Base-by-base conservation (phyloP, 2,888 invertebrate species). In the Stenodema calcarata region DNA sequence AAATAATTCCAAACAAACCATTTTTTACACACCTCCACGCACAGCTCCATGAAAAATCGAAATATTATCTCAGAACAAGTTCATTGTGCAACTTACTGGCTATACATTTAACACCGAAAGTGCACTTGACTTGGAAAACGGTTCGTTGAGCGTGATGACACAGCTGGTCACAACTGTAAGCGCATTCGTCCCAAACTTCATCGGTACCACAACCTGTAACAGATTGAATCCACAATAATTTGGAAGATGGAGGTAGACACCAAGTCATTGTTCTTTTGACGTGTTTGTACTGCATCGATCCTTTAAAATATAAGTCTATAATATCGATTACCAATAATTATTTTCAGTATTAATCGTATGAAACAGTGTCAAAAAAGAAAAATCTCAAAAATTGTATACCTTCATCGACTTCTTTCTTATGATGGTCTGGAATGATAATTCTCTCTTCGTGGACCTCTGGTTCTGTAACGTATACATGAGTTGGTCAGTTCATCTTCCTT, bases 111-210 rank as follows among this genome's bases (percentile, higher is more conserved):
- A 89, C 88, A 1, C 88, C 89, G n/a, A 88, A 89, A 7, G 87
- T 87, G 86, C 92, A 92, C 30, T 89, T 88, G 1, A 90, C 91
- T 30, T 89, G 86, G 50, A 92, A 89, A 9, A 89, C 73, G 44
- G 70, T 84, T 23, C 92, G 91, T 54, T 92, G 92, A 90, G 94
- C 96, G 90, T 94, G 93, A 83, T 94, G 92, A 90, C 97, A 97
- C 0, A 95, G 91, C 87, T 93, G 92, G 88, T 94, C 93, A 90
- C 97, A 97, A 12, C 93, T 92, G 89, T 94, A 94, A 0, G 95
- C 95, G 90, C 97, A 97, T 50, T 86, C 87, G 69, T 87, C 87
- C 87, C 88, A 87, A 27, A 88, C 73, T 84, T 88, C 87, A 41
- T 78, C 54, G 14, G 82, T 83, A 35, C 73, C 78, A 18, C 88